Base-by-base conservation (phyloP, 2,888 invertebrate species). In the Orchesella flavescens region DNA sequence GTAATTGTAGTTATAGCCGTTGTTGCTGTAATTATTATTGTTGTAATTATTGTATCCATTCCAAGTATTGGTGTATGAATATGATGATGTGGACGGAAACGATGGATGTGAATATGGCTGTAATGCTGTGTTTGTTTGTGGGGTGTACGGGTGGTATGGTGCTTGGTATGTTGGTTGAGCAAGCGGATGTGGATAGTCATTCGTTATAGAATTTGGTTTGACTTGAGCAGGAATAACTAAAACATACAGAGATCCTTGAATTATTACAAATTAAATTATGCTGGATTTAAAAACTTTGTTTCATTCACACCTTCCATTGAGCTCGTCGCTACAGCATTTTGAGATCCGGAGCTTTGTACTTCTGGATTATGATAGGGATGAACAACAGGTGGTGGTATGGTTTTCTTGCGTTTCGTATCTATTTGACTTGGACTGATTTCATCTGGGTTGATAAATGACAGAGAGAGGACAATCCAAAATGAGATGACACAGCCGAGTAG, bases 381-480 rank as follows among this genome's bases (percentile, higher is more conserved):
- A 34, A 34, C 34, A 34, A 34, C 34, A 34, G 34, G 34, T 34
- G 34, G 34, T 53, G 53, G 15, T 53, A 13, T 53, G 3, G 10
- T 53, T 53, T 53, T 53, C 53, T 53, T n/a, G 3, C 13, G 53
- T n/a, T 53, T 7, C 21, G 46, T 74, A n/a, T 46, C 61, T 46
- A 49, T 34, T 34, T 34, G 34, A 34, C 7, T 34, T 2, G 7
- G 7, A 34, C 7, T 34, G 2, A 49, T 17, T 19, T 79, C 79
- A 1, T 71, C 55, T 5, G 72, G 21, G 24, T 71, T 49, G 10
- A 79, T 46, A 63, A 79, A 79, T 0, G 72, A 71, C 34, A 79
- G 15, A 0, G 79, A 79, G 0, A 79, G 46, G 13, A 79, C 79
- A 10, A 79, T 79, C 79, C 79, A 79, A 7, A 79, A 72, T 3